These are phyloP conservation scores for Paguma larvata DNA, from an alignment of 2,797 vertebrate species.

Conservation along the genomic window DNA sequence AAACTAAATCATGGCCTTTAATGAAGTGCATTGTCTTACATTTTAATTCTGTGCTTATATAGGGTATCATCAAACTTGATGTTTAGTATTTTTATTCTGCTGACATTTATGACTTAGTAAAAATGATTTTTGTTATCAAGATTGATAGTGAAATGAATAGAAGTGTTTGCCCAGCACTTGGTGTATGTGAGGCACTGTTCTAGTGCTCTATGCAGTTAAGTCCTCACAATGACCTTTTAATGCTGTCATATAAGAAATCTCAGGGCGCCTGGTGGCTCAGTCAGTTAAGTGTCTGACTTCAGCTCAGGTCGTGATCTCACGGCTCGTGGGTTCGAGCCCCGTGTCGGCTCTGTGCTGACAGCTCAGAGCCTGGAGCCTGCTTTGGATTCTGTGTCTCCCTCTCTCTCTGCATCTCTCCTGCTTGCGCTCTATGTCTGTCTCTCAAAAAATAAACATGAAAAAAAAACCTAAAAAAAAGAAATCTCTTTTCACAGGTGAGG, in stretches of 20 bases:
- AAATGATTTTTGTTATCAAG: constrained; percentile 43
- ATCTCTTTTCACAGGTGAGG: neutral
- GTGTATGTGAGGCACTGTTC: neutral
- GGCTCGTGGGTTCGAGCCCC: neutral
- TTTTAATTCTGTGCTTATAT: constrained; percentile 4
- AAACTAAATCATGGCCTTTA: constrained; percentile 7
- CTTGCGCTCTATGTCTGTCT: neutral
- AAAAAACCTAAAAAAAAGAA: neutral
- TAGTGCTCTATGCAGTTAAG: neutral
- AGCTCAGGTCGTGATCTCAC: neutral
- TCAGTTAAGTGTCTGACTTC: neutral
- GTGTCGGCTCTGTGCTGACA: neutral
- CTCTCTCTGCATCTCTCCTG: neutral
- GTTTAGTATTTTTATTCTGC: neutral
- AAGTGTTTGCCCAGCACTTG: neutral
- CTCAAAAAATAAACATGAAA: neutral
- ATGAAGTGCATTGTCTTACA: neutral
- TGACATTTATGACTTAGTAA: constrained; percentile 30
- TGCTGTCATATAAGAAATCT: neutral
- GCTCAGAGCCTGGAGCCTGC: neutral
- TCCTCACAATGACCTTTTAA: neutral
- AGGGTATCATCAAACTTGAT: neutral
- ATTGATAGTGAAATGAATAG: neutral
- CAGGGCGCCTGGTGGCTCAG: neutral
- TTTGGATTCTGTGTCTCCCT: neutral